Evolutionary conservation across 2,113 vertebrate species (phyloP), one percentile per base, ranked within the genome.

Genomic region (Benitochromis conjunctus): DNA sequence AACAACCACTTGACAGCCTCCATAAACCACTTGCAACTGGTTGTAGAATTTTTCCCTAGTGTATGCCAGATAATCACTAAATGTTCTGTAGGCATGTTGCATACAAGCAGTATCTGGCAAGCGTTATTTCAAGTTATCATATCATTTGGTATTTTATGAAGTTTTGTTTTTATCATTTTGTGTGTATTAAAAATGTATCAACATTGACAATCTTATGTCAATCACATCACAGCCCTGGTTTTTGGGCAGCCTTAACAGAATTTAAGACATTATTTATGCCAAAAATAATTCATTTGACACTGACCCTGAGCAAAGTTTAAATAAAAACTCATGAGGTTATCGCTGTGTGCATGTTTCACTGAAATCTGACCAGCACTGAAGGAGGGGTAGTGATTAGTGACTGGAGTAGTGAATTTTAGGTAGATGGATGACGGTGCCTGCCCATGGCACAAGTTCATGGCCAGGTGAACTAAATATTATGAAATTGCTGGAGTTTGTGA

Each of bases 161-260:
- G 64, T 69, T 9, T 24, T 43, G 43, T 69, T 12, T 69, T 43
- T 46, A 24, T 24, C 64, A 43, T 69, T 69, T 16, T 48, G 26
- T 62, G 38, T 43, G 38, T 6, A 24, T 8, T 12, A 9, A 69
- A 24, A 69, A 43, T 24, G 12, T 43, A 43, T 43, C 38, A 43
- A n/a, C n/a, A 0, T 69, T 24, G 7, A 43, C 36, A 69, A 24
- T 69, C 7, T 9, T 43, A 16, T 43, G 36, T 69, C 3, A 69
- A 24, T 43, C n/a, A 24, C 19, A 36, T 69, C 38, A 9, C 3
- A 1, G 66, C 21, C 64, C 8, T 46, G n/a, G 48, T 71, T 7
- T 46, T 71, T 7, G 21, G 13, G 0, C 5, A 26, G 13, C 41
- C 21, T 16, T 46, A 46, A 11, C 34, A 0, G 6, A 38, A 34